phyloP scores from a whole-genome alignment of 2,888 invertebrate species.

The Sesia bembeciformis region DNA sequence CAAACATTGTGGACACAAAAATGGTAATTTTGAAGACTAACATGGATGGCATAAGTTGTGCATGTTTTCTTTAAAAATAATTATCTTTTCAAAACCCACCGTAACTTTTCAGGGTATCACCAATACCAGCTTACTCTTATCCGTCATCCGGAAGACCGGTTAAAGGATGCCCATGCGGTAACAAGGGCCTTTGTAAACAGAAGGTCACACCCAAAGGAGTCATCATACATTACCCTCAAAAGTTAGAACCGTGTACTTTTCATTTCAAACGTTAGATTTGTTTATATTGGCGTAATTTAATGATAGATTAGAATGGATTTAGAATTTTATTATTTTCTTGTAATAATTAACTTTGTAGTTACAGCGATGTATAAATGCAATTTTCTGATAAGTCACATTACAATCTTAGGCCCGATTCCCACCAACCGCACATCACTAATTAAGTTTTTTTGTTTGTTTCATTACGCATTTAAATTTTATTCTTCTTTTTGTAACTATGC shows the following conservation, averaged over 20 bases:
- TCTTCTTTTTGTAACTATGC: too few relatives aligned
- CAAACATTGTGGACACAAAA: not conserved
- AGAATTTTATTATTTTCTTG: too few relatives aligned
- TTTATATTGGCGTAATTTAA: too few relatives aligned
- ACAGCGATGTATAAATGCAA: too few relatives aligned
- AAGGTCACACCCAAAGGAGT: constrained; percentile 52
- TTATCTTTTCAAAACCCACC: not conserved
- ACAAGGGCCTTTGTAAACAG: constrained; percentile 44
- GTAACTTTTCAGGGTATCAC: constrained; percentile 29
- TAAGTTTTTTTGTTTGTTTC: too few relatives aligned
- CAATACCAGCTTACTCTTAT: constrained; percentile 30
- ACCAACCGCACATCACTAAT: too few relatives aligned
- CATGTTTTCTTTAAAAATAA: not conserved
- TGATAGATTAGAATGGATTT: too few relatives aligned
- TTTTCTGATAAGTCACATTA: too few relatives aligned
- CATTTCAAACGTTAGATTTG: too few relatives aligned
- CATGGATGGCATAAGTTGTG: not conserved
- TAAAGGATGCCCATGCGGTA: constrained; percentile 53
- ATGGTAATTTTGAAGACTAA: not conserved
- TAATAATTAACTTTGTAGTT: too few relatives aligned
- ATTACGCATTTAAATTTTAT: too few relatives aligned
- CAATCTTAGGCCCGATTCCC: too few relatives aligned
- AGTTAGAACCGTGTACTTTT: constrained; percentile 25
- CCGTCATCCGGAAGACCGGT: constrained; percentile 17
- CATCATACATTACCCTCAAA: constrained; percentile 57